A percentile compares a stretch with the other conserved stretches of the same genome.
phyloP scores from a whole-genome alignment of 2,888 invertebrate genomes.

The Eilema sororculum region DNA sequence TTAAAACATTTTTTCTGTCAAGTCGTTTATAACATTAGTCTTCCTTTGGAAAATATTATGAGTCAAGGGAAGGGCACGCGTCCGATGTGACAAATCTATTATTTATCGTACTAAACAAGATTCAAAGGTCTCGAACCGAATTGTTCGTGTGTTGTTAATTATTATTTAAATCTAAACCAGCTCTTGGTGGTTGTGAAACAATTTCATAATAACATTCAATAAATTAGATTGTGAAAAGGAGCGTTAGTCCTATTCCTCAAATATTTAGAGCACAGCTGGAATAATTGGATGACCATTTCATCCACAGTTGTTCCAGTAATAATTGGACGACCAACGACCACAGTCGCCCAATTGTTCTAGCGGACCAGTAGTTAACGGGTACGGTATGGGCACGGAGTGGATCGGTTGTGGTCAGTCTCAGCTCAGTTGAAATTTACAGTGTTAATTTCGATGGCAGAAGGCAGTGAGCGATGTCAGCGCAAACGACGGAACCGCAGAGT shows the following conservation, averaged over 20 bases:
- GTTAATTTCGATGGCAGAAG: not conserved
- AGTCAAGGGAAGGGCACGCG: conserved; percentile 76
- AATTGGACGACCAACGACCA: too few relatives aligned
- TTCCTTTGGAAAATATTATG: conserved; percentile 67
- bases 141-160: conserved; percentile 14
- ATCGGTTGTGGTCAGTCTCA: conserved; percentile 11
- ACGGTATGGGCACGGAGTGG: too few relatives aligned
- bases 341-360: too few relatives aligned
- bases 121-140: conserved; percentile 26
- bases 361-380: too few relatives aligned
- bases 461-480: conserved; percentile 5
- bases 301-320: too few relatives aligned
- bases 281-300: too few relatives aligned
- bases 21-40: conserved; percentile 79
- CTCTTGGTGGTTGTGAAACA: too few relatives aligned
- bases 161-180: too few relatives aligned
- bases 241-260: too few relatives aligned
- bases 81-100: conserved; percentile 40
- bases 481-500: conserved; percentile 2
- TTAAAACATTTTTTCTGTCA: conserved; percentile 83
- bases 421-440: conserved; percentile 10
- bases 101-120: conserved; percentile 34
- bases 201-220: too few relatives aligned
- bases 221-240: too few relatives aligned
- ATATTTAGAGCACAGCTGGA: too few relatives aligned